phyloP scores from a whole-genome alignment of 1,140 invertebrate genomes.

The Drosophila bocqueti region DNA sequence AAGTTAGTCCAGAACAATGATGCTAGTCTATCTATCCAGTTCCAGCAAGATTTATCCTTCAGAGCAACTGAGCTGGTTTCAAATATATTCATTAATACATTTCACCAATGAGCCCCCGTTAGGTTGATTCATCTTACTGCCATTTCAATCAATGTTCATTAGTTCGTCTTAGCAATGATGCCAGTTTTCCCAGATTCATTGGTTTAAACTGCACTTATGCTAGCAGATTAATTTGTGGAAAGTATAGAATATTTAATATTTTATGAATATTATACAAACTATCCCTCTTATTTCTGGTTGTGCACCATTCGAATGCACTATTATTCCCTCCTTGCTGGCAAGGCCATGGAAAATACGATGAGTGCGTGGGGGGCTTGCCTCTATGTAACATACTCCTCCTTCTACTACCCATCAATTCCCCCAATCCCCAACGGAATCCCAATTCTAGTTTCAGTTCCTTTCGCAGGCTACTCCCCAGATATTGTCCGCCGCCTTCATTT shows the following conservation, averaged over 20 bases:
- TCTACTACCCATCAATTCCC: not conserved
- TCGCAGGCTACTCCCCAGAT: constrained; percentile 13
- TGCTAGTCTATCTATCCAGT: too few relatives aligned
- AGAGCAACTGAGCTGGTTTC: too few relatives aligned
- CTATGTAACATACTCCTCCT: not conserved
- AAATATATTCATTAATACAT: too few relatives aligned
- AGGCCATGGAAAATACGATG: constrained; percentile 24
- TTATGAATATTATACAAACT: not conserved
- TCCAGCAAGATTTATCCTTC: too few relatives aligned
- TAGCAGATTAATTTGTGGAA: not conserved
- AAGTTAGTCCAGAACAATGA: too few relatives aligned
- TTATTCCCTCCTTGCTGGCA: constrained; percentile 16
- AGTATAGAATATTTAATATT: not conserved
- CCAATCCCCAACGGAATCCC: not conserved
- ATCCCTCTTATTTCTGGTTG: not conserved
- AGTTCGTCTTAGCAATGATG: too few relatives aligned
- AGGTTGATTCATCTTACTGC: too few relatives aligned
- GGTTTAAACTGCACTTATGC: too few relatives aligned
- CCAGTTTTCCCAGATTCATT: not conserved
- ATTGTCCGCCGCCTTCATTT: constrained; percentile 42
- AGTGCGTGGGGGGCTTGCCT: constrained; percentile 18
- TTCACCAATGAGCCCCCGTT: too few relatives aligned
- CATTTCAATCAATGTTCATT: too few relatives aligned
- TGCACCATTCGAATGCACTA: constrained; percentile 32
- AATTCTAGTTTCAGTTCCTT: not conserved